Evolutionary conservation across 1,140 invertebrate species (phyloP).

Genomic region (Neodiprion virginianus): DNA sequence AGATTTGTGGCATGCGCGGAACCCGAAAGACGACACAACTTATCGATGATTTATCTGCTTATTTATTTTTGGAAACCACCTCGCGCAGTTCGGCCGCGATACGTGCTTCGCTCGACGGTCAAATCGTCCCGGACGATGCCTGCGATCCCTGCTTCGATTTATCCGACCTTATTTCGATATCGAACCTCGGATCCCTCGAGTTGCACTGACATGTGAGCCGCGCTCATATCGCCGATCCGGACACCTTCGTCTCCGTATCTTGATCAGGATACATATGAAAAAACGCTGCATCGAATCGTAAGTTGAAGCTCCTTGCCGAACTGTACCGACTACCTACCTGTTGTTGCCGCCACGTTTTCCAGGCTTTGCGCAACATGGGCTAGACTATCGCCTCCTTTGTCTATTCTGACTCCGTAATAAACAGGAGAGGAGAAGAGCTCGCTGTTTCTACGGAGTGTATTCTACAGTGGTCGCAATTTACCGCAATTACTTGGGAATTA

Average conservation of each 20-base stretch:
- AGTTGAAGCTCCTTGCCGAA: too few species aligned
- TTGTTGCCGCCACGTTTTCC: neutral
- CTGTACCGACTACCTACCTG: neutral
- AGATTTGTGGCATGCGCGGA: slow-evolving; percentile 2
- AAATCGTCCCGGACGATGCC: too few species aligned
- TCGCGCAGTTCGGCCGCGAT: neutral
- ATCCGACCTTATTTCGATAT: too few species aligned
- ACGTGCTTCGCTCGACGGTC: neutral
- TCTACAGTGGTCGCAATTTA: slow-evolving; percentile 13
- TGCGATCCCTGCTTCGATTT: neutral
- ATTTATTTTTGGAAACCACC: neutral
- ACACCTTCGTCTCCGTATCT: too few species aligned
- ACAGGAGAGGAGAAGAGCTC: neutral
- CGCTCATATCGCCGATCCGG: too few species aligned
- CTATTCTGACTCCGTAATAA: neutral
- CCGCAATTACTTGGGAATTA: slow-evolving; percentile 24
- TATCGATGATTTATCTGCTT: slow-evolving; percentile 2
- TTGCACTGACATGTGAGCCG: too few species aligned
- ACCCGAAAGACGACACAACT: neutral
- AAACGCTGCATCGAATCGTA: too few species aligned
- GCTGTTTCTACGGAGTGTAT: neutral
- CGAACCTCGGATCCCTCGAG: too few species aligned
- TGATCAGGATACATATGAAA: too few species aligned
- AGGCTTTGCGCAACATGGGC: neutral
- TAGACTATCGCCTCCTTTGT: neutral